Base-by-base conservation (phyloP, 2,797 vertebrate genomes). In the Novumbra hubbsi region DNA sequence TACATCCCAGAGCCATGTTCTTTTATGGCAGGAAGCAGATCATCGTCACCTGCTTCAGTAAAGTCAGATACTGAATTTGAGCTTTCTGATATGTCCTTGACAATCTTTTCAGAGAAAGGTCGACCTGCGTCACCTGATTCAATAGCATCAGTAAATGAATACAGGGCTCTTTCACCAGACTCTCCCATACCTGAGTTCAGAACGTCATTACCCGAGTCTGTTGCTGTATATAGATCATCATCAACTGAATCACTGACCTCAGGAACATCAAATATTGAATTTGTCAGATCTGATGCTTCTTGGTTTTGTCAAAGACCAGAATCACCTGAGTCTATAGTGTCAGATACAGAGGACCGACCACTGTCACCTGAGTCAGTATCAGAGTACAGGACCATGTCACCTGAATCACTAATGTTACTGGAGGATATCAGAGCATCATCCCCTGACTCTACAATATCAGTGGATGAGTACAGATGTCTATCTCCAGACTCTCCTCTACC, bases 11-110 rank as follows among this genome's bases (percentile, higher is more conserved):
- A 55, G 21, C 52, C 52, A 55, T 6, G 19, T 9, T 1, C 17
- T 0, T 50, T 50, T 50, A 19, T 50, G 49, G 5, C 27, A 62
- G 73, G 67, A 62, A 41, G 17, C 52, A 70, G 73, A 70, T 72
- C 77, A 28, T 63, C 50, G 1, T 76, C 77, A 17, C 24, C 30
- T 8, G 80, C 80, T 48, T 81, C 72, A 68, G 24, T 24, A 24
- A 34, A 49, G 24, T 91, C 87, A 66, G 80, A 90, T 78, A 69
- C 17, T 17, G 77, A 86, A 38, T 52, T 5, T 50, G 34, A 28
- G 5, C n/a, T 21, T 45, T 8, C 66, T 45, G 21, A 14, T 30
- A 7, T 38, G n/a, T 32, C n/a, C n/a, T 34, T 57, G 6, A 50
- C 49, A 14, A 5, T 6, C 16, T 60, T 55, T 21, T 34, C 24